These are phyloP conservation scores for Lomographa bimaculata DNA, from an alignment of 2,888 invertebrate genomes.

Conservation along the genomic window DNA sequence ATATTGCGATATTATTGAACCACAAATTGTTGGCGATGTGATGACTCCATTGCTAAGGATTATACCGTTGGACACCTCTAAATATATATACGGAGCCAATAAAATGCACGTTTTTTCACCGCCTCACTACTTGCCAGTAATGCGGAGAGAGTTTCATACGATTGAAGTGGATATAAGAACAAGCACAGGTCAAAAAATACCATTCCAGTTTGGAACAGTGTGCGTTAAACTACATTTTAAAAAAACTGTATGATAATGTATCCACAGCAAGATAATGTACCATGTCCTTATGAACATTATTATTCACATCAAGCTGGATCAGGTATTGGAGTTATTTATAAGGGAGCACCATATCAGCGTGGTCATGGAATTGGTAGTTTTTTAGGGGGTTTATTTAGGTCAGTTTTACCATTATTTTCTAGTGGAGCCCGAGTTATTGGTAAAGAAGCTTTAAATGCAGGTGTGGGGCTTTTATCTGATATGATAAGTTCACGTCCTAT, in stretches of 20 bases:
- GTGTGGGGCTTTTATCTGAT: constrained; percentile 34
- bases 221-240: constrained; percentile 38
- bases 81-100: constrained; percentile 31
- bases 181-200: constrained; percentile 34
- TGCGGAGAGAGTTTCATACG: constrained; percentile 41
- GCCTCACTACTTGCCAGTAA: constrained; percentile 36
- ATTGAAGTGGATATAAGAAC: constrained; percentile 45
- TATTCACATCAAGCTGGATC: constrained; percentile 35
- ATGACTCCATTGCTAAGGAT: constrained; percentile 33
- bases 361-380: constrained; percentile 36
- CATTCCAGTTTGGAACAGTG: constrained; percentile 40
- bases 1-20: constrained; percentile 30
- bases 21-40: constrained; percentile 32
- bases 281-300: constrained; percentile 34
- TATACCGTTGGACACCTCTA: constrained; percentile 25
- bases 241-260: constrained; percentile 32
- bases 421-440: constrained; percentile 35
- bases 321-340: constrained; percentile 36
- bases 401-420: constrained; percentile 34
- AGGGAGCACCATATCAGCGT: constrained; percentile 27
- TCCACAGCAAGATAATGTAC: constrained; percentile 6
- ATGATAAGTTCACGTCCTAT: constrained; percentile 24
- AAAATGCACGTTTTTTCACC: constrained; percentile 34
- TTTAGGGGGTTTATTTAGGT: constrained; percentile 33
- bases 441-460: constrained; percentile 36